Evolutionary conservation across 2,113 vertebrate genomes (phyloP).

Genomic region (Hylia prasina): DNA sequence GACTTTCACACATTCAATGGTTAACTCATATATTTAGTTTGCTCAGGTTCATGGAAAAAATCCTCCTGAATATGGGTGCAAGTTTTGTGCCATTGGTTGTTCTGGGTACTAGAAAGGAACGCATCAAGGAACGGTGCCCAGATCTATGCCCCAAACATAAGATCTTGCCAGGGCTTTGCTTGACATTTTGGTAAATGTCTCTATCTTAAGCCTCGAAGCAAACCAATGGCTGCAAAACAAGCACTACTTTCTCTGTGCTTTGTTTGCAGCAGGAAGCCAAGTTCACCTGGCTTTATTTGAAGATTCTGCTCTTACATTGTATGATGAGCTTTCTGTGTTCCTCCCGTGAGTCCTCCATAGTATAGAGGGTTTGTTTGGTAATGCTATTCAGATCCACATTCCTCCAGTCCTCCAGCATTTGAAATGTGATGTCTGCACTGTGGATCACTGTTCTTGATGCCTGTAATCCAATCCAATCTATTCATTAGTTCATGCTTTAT

Average conservation of each 20-base stretch:
- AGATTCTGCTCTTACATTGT: constrained; percentile 81
- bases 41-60: not conserved
- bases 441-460: constrained; percentile 98
- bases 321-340: constrained; percentile 94
- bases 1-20: not conserved
- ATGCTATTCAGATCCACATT: constrained; percentile 98
- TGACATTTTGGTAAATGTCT: not conserved
- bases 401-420: constrained; percentile 99
- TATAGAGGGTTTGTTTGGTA: constrained; percentile 98
- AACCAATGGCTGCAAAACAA: not conserved
- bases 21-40: not conserved
- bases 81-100: not conserved
- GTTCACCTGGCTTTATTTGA: not conserved
- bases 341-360: constrained; percentile 95
- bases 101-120: not conserved
- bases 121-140: accelerated
- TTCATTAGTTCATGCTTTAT: constrained; percentile 55
- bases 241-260: not conserved
- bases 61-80: not conserved
- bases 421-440: constrained; percentile 99
- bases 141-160: not conserved
- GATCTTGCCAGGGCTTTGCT: not conserved
- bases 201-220: not conserved
- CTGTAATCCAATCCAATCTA: constrained; percentile 73
- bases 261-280: not conserved